A percentile compares a stretch with the other conserved stretches of the same genome.
phyloP scores from a whole-genome alignment of 2,113 vertebrate species.

The Trinectes maculatus region DNA sequence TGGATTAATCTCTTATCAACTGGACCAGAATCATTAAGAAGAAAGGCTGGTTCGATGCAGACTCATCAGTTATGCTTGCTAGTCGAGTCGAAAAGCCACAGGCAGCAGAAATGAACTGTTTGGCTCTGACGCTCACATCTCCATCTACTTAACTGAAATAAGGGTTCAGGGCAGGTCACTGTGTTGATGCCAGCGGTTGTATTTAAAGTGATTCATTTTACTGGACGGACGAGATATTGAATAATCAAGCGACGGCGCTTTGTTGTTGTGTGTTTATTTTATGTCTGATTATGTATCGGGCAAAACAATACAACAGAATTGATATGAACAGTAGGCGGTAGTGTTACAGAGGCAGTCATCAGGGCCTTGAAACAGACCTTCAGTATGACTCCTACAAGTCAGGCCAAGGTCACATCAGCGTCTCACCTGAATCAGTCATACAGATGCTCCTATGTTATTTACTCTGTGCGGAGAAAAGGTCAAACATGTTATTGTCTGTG shows the following conservation, averaged over 20 bases:
- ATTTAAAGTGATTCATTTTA: slow-evolving; percentile 37
- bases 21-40: slow-evolving; percentile 24
- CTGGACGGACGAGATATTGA: neutral
- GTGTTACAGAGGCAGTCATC: neutral
- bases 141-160: slow-evolving; percentile 42
- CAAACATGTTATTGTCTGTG: slow-evolving; percentile 23
- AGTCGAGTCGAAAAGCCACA: slow-evolving; percentile 26
- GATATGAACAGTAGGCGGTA: neutral
- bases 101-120: slow-evolving; percentile 33
- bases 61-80: slow-evolving; percentile 54
- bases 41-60: slow-evolving; percentile 35
- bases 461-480: slow-evolving; percentile 2
- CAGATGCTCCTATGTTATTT: too few relatives aligned
- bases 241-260: neutral
- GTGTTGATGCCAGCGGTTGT: slow-evolving; percentile 19
- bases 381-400: slow-evolving; percentile 16
- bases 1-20: slow-evolving; percentile 22
- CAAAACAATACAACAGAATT: neutral
- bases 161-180: neutral
- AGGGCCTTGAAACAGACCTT: neutral
- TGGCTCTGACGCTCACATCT: slow-evolving; percentile 40
- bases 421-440: neutral
- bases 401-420: neutral
- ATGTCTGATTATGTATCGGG: neutral
- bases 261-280: slow-evolving; percentile 2